Evolutionary conservation across 2,797 vertebrate species (phyloP), one percentile per base, ranked within the genome.

Genomic region (Sus cebifrons): DNA sequence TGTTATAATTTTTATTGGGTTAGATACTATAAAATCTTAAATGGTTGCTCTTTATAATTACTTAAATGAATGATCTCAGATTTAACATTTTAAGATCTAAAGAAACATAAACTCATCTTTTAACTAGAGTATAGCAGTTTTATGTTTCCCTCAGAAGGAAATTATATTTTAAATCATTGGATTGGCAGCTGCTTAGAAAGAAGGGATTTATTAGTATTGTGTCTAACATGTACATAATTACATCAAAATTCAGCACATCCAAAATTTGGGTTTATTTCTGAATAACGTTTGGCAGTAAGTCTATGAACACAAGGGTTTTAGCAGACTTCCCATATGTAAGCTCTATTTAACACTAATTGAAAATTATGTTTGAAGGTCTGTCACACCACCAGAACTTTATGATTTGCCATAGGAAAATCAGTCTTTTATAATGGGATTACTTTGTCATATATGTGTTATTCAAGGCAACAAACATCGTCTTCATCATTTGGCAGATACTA

Each of bases 201-300:
- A 95, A 93, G 29, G 29, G 40, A 91, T 83, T 89, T 95, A 89
- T 95, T 97, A 96, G 65, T 87, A 94, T 83, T 95, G 64, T 86
- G 91, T 94, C 91, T 96, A 56, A 94, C 75, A 95, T 79, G 87
- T 96, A 78, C 64, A 89, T 93, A 92, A 92, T 89, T 96, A 75
- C 78, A 94, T 96, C 64, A 94, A 58, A 95, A 94, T 96, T 97
- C 65, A 91, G 56, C 74, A 20, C 86, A 92, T 94, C 84, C 86
- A 91, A 91, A 88, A 89, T 92, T 94, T 94, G 89, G 62, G 40
- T 91, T 93, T 92, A 75, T 95, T 95, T 95, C 97, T 97, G 82
- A 89, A 44, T 92, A 93, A 96, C 70, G 88, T 97, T 93, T 96
- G 91, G 82, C 85, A 96, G 4, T 88, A 95, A 83, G 74, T 21